Conservation (phyloP, 2,888 invertebrate species). For the Mamestra brassicae region DNA sequence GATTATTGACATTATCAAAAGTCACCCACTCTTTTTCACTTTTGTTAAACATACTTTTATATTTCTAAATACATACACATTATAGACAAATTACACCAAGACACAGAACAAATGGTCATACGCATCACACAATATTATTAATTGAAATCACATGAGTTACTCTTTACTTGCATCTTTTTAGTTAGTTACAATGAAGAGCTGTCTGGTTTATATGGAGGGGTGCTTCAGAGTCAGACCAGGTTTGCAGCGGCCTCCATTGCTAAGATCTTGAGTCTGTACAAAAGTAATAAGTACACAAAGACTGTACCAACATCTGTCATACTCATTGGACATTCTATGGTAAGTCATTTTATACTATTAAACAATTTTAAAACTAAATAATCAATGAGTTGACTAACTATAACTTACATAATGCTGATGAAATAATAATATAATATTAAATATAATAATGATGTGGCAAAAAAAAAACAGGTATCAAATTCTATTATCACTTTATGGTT, state of each 20-base stretch:
- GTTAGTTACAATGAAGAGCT: constrained; percentile 97
- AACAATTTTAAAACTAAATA: not conserved
- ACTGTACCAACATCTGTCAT: constrained; percentile 92
- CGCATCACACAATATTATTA: too few relatives aligned
- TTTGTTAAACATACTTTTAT: too few relatives aligned
- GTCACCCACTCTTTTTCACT: too few relatives aligned
- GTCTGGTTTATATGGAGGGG: constrained; percentile 96
- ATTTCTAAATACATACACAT: too few relatives aligned
- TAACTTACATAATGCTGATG: not conserved
- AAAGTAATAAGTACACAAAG: constrained; percentile 84
- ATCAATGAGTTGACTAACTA: not conserved
- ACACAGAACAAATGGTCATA: too few relatives aligned
- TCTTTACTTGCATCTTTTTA: constrained; percentile 31
- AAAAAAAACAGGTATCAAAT: too few relatives aligned
- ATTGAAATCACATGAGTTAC: too few relatives aligned
- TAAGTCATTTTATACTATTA: constrained; percentile 75
- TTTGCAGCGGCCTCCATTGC: constrained; percentile 93
- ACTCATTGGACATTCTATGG: constrained; percentile 99
- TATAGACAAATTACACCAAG: too few relatives aligned
- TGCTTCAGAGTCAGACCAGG: constrained; percentile 94
- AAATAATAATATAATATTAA: not conserved
- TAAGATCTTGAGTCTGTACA: constrained; percentile 94
- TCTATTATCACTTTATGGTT: not conserved
- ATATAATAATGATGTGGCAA: too few relatives aligned
- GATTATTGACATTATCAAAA: too few relatives aligned